A percentile compares a stretch with the other conserved stretches of the same genome.
Conservation (phyloP, 2,113 vertebrate species). For the Brachyhypopomus gauderio region DNA sequence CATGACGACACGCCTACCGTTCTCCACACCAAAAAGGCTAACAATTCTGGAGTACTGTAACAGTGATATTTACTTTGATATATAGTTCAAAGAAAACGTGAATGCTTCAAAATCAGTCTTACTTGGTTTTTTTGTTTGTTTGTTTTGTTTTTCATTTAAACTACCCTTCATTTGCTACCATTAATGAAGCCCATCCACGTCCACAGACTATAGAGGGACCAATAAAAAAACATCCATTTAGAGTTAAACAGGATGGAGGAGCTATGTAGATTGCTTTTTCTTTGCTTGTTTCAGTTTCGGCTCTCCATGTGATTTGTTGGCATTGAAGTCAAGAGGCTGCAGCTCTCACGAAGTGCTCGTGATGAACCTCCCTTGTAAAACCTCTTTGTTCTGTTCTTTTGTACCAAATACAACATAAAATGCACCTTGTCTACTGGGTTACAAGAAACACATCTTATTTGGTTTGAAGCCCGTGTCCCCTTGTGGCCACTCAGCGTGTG, state of each 20-base stretch:
- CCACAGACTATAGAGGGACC: slow-evolving; percentile 58
- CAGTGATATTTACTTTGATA: slow-evolving; percentile 77
- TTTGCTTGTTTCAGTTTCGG: slow-evolving; percentile 63
- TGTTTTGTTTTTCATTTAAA: slow-evolving; percentile 60
- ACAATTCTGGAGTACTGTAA: slow-evolving; percentile 73
- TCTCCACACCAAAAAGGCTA: slow-evolving; percentile 69
- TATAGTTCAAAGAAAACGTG: slow-evolving; percentile 48
- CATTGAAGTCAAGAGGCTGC: slow-evolving; percentile 64
- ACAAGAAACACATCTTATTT: slow-evolving; percentile 68
- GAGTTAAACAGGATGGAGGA: slow-evolving; percentile 64
- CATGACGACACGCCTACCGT: slow-evolving; percentile 51
- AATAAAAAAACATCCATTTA: slow-evolving; percentile 56
- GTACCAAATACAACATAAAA: slow-evolving; percentile 60
- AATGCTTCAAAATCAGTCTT: slow-evolving; percentile 45
- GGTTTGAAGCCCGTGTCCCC: slow-evolving; percentile 70
- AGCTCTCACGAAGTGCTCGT: slow-evolving; percentile 76
- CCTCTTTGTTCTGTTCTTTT: slow-evolving; percentile 62
- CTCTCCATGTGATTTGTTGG: slow-evolving; percentile 69
- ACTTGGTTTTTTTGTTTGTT: slow-evolving; percentile 37
- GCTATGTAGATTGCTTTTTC: slow-evolving; percentile 69
- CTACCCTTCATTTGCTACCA: slow-evolving; percentile 76
- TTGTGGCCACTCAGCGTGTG: slow-evolving; percentile 58
- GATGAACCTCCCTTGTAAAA: slow-evolving; percentile 66
- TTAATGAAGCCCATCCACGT: slow-evolving; percentile 67
- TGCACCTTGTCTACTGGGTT: slow-evolving; percentile 61